phyloP scores from a whole-genome alignment of 2,113 vertebrate species.

The Okapia johnstoni region DNA sequence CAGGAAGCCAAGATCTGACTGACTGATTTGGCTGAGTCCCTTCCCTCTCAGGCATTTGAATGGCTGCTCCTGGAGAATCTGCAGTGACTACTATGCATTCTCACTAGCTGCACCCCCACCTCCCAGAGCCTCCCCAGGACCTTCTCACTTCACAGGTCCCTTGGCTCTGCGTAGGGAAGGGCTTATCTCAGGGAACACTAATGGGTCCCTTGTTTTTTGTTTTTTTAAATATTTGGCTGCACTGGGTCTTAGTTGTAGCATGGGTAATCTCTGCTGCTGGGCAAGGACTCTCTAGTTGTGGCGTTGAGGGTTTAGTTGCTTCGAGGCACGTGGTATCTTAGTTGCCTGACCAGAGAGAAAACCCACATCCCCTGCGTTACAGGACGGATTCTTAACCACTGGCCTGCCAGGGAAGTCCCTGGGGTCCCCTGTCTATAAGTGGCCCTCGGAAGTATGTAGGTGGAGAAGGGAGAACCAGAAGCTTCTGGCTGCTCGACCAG shows the following conservation, averaged over 20 bases:
- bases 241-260: neutral
- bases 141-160: neutral
- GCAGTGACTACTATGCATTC: neutral
- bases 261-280: neutral
- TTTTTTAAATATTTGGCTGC: neutral
- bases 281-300: neutral
- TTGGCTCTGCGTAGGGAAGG: neutral
- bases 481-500: neutral
- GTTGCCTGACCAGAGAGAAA: neutral
- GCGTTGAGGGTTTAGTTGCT: neutral
- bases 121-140: neutral
- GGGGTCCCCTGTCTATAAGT: neutral
- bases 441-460: neutral
- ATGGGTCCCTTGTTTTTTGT: neutral
- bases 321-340: neutral
- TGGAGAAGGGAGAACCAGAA: neutral
- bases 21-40: neutral
- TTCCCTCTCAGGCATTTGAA: neutral
- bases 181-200: neutral
- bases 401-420: neutral
- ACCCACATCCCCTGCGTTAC: neutral
- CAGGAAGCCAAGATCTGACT: neutral
- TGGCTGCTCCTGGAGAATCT: neutral
- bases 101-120: neutral
- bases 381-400: neutral